These are phyloP conservation scores for Plestiodon gilberti DNA, from an alignment of 2,113 vertebrate species.

Conservation along the genomic window DNA sequence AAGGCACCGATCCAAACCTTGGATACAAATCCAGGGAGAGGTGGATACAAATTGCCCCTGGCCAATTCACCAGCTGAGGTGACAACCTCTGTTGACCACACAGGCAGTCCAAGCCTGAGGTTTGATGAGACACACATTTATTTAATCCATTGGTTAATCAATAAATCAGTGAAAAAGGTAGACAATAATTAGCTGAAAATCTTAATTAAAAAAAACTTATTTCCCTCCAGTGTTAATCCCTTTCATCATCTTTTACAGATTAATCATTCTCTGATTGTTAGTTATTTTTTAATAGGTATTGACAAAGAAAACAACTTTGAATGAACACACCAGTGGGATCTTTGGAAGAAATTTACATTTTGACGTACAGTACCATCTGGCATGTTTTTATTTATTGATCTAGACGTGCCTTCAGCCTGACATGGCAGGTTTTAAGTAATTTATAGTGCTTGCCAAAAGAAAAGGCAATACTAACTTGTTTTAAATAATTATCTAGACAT, in stretches of 20 bases:
- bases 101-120: neutral
- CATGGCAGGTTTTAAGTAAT: slow-evolving; percentile 5
- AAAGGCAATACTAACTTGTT: neutral
- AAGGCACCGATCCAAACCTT: too few species aligned
- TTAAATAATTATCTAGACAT: neutral
- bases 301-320: slow-evolving; percentile 26
- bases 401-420: neutral
- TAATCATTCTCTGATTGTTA: neutral
- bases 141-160: neutral
- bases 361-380: slow-evolving; percentile 11
- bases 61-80: too few species aligned
- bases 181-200: neutral
- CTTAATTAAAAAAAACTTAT: neutral
- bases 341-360: slow-evolving; percentile 22
- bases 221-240: neutral
- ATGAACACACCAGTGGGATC: neutral
- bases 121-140: neutral
- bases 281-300: slow-evolving; percentile 10
- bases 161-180: neutral
- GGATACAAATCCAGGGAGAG: too few species aligned
- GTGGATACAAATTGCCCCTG: too few species aligned
- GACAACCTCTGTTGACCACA: too few species aligned
- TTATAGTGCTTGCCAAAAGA: neutral
- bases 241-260: neutral
- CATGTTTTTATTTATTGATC: neutral